Evolutionary conservation across 2,113 vertebrate species (phyloP).

Genomic region (Rafetus swinhoei): DNA sequence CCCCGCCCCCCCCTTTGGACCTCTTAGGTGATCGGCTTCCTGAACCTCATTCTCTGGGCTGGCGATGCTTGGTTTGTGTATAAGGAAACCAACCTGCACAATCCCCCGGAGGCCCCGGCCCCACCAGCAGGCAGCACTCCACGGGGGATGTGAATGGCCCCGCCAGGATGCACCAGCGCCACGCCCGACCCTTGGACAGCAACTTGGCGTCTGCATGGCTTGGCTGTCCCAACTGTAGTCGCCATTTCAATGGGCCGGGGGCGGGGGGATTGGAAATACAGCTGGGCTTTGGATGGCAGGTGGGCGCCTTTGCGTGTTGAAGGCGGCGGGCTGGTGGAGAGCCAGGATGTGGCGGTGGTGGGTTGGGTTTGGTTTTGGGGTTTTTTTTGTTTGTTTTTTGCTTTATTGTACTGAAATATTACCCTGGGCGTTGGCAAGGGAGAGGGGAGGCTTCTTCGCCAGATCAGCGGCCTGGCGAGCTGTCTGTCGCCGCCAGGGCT

Average conservation of each 20-base stretch:
- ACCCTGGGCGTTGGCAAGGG: not conserved
- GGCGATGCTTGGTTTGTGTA: constrained; percentile 86
- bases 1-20: not conserved
- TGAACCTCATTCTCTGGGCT: constrained; percentile 84
- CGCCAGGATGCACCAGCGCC: not conserved
- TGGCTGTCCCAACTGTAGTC: not conserved
- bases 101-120: constrained; percentile 22
- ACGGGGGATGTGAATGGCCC: not conserved
- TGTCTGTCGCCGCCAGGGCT: not conserved
- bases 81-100: constrained; percentile 85
- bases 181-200: not conserved
- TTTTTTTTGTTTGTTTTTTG: not conserved
- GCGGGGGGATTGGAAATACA: not conserved
- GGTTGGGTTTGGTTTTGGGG: not conserved
- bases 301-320: not conserved
- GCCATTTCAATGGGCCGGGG: not conserved
- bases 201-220: not conserved
- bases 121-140: not conserved
- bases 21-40: constrained; percentile 82
- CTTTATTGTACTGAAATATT: not conserved
- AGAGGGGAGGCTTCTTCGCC: not conserved
- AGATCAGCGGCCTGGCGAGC: not conserved
- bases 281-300: not conserved
- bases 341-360: not conserved
- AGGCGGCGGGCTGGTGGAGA: too few relatives aligned